Evolutionary conservation across 2,113 vertebrate genomes (phyloP).

Genomic region (Spizaetus ornatus): DNA sequence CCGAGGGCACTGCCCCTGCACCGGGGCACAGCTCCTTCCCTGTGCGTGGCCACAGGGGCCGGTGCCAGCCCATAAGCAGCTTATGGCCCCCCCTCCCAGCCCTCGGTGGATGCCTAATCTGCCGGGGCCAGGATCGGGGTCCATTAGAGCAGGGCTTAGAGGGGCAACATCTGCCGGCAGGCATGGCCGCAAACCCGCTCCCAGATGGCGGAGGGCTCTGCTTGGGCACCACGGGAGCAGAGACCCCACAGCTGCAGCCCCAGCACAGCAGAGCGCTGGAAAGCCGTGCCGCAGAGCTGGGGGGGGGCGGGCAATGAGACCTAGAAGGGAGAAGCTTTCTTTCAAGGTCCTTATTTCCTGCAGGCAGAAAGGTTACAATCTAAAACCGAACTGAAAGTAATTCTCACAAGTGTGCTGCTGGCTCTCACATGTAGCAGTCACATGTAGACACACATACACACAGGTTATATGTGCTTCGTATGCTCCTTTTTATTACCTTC

Average conservation of each 20-base stretch:
- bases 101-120: not conserved
- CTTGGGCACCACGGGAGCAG: fast-evolving
- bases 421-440: not conserved
- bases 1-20: fast-evolving
- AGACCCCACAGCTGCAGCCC: not conserved
- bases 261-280: fast-evolving
- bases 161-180: slow-evolving; percentile 39
- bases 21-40: not conserved
- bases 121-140: not conserved
- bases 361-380: not conserved
- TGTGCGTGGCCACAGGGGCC: not conserved
- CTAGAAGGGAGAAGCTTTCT: not conserved
- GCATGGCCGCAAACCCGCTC: not conserved
- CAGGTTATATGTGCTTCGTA: not conserved
- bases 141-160: slow-evolving; percentile 6
- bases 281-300: fast-evolving
- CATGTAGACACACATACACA: not conserved
- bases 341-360: not conserved
- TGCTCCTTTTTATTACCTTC: not conserved
- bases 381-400: not conserved
- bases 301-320: not conserved
- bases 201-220: not conserved
- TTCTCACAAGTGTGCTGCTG: not conserved
- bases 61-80: not conserved
- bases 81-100: not conserved